phyloP scores from a whole-genome alignment of 2,113 vertebrate species.

The Meriones unguiculatus region DNA sequence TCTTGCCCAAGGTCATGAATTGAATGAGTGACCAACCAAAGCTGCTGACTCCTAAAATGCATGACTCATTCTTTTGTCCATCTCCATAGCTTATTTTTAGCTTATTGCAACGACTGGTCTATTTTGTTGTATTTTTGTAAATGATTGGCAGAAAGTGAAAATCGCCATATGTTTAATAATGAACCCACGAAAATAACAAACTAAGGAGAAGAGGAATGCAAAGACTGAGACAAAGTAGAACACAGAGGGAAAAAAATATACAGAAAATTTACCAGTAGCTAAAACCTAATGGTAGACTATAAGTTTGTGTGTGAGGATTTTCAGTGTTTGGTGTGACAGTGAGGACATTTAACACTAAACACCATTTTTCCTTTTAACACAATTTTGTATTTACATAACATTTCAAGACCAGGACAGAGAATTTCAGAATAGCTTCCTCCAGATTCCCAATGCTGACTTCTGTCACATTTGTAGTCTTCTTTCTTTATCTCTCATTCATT shows the following conservation, averaged over 20 bases:
- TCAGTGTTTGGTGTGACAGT: not conserved
- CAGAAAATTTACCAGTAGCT: constrained; percentile 4
- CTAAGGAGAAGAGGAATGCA: constrained; percentile 18
- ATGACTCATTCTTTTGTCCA: constrained; percentile 64
- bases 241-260: not conserved
- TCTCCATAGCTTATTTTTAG: constrained; percentile 68
- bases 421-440: not conserved
- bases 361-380: not conserved
- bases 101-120: constrained; percentile 23
- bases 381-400: not conserved
- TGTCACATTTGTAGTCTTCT: not conserved
- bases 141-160: constrained; percentile 72
- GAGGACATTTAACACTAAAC: not conserved
- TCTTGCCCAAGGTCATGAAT: constrained; percentile 48
- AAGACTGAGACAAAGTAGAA: not conserved
- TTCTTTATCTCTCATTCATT: not conserved
- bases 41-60: constrained; percentile 61
- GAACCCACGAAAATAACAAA: constrained; percentile 56
- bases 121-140: constrained; percentile 23
- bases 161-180: constrained; percentile 60
- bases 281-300: not conserved
- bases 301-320: constrained; percentile 10
- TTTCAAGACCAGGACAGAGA: constrained; percentile 41
- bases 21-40: constrained; percentile 26
- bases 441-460: constrained; percentile 21